Percentiles rank a stretch among this genome's conserved stretches.
Evolutionary conservation across 2,888 invertebrate species (phyloP).

Genomic region (Tenthredo amoena): DNA sequence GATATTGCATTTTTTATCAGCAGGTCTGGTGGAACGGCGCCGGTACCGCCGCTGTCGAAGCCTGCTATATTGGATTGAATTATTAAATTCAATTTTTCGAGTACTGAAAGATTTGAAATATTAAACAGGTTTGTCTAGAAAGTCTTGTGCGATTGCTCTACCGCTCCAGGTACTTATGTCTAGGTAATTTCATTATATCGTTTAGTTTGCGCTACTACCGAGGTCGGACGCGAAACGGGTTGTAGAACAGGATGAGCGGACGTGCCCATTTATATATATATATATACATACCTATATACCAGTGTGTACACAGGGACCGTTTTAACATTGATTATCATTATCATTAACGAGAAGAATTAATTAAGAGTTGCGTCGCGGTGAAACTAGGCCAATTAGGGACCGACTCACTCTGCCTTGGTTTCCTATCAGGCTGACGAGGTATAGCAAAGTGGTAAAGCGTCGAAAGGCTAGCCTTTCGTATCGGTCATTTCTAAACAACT

Average conservation of each 20-base stretch:
- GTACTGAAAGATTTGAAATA: slow-evolving; percentile 77
- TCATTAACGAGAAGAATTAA: slow-evolving; percentile 39
- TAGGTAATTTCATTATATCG: slow-evolving; percentile 26
- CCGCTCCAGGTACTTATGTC: slow-evolving; percentile 35
- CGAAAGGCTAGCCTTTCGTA: background rate
- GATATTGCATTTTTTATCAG: slow-evolving; percentile 77
- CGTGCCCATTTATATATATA: background rate
- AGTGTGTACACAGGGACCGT: background rate
- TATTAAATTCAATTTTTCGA: slow-evolving; percentile 79
- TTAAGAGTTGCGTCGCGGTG: background rate
- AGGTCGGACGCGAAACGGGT: slow-evolving; percentile 6
- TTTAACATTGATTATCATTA: slow-evolving; percentile 20
- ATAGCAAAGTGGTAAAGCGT: background rate
- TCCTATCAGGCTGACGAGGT: background rate
- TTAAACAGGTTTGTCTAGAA: slow-evolving; percentile 70
- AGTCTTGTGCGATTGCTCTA: slow-evolving; percentile 64
- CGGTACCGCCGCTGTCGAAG: slow-evolving; percentile 26
- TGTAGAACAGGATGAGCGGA: background rate
- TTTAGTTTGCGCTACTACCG: background rate
- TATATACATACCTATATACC: background rate
- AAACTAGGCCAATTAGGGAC: slow-evolving; percentile 40
- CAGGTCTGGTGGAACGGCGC: slow-evolving; percentile 16
- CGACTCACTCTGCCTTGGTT: background rate
- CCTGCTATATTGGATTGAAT: slow-evolving; percentile 74
- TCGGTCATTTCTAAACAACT: background rate